Base-by-base conservation (phyloP, 2,113 vertebrate genomes). In the Gorsachius goisagi region DNA sequence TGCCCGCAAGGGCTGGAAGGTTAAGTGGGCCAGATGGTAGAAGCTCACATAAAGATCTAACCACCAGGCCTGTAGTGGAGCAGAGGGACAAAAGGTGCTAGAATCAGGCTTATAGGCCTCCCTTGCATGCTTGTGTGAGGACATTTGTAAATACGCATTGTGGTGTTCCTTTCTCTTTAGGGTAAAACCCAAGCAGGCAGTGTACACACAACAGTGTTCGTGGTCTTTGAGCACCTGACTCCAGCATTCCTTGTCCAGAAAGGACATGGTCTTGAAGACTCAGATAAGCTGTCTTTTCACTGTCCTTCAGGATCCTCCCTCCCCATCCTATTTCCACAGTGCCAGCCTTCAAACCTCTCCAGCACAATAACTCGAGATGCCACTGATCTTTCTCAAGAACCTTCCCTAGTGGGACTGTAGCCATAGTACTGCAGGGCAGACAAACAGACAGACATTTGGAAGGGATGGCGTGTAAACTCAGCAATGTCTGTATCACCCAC, bases 191-290 rank as follows among this genome's bases (percentile, higher is more conserved):
- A 76, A 67, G 41, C 33, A 74, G 35, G 27, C 49, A 67, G 50
- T 1, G 1, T 21, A 26, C 5, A 28, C 4, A 27, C 17, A 28
- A 11, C 24, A 35, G 10, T 2, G 9, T 35, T 23, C 23, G 21
- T 13, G 30, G 30, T 32, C 79, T 67, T 88, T 30, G 28, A 52
- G 39, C 22, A 30, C 16, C 33, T 44, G 32, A 44, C 44, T 32
- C 17, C 0, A 32, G 33, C 64, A 67, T 15, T 23, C 22, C 44
- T 76, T 44, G 8, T 39, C 32, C n/a, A 59, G 64, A 88, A 76
- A 59, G 37, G 18, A 89, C 39, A 49, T 1, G 2, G 22, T 44
- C 18, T 18, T 59, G 30, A 74, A 68, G 33, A 26, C 27, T 73
- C 37, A 55, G 35, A n/a, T 52, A 58, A 76, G 9, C 21, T 76